Conservation (phyloP, 2,888 invertebrate species). For the Allacma fusca region DNA sequence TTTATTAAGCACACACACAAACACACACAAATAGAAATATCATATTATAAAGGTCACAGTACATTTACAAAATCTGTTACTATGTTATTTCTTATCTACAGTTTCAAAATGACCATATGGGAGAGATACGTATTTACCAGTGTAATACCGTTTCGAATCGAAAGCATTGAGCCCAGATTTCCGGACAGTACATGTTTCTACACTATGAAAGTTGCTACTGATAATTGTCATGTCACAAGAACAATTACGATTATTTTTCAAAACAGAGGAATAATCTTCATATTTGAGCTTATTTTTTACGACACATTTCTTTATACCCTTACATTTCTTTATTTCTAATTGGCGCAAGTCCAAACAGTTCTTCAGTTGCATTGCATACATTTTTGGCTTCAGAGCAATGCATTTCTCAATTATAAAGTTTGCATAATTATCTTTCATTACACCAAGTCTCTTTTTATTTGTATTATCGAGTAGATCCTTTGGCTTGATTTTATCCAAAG, state of each 20-base stretch:
- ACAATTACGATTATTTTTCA: not conserved
- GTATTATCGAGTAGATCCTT: conserved; percentile 33
- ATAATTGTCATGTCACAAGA: not conserved
- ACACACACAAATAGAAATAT: too few relatives aligned
- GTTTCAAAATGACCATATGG: not conserved
- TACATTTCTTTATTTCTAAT: not conserved
- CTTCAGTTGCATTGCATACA: conserved; percentile 37
- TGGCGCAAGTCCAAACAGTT: not conserved
- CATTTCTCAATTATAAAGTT: conserved; percentile 61
- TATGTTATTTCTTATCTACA: too few relatives aligned
- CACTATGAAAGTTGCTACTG: not conserved
- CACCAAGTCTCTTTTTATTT: conserved; percentile 62
- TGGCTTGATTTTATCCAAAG: conserved; percentile 47
- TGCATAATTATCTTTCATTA: conserved; percentile 62
- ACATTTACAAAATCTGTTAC: too few relatives aligned
- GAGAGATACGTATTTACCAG: not conserved
- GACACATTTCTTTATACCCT: conserved; percentile 24
- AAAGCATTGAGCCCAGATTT: not conserved
- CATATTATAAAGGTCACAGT: too few relatives aligned
- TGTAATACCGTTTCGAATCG: not conserved
- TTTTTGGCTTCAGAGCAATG: conserved; percentile 57
- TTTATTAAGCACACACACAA: too few relatives aligned
- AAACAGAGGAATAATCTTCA: conserved; percentile 11
- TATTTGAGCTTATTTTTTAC: not conserved
- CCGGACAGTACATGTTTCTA: not conserved